These are phyloP conservation scores for Orussus abietinus DNA, from an alignment of 1,140 invertebrate genomes.

Conservation along the genomic window DNA sequence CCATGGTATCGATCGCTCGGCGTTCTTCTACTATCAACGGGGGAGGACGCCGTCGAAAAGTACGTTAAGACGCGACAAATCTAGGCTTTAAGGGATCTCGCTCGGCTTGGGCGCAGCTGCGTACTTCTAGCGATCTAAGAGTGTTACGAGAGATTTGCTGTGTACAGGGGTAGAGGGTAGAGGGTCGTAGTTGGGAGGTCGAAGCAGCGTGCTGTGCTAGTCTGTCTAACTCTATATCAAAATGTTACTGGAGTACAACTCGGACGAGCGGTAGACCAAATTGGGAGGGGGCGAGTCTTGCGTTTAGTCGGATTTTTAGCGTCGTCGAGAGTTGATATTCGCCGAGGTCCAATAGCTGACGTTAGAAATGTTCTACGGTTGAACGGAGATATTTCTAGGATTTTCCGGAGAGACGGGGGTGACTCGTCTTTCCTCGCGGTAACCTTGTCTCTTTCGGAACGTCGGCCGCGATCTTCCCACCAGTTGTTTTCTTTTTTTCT, in stretches of 20 bases:
- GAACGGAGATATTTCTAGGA: too few species aligned
- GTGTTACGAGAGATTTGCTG: constrained; percentile 2
- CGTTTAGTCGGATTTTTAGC: too few species aligned
- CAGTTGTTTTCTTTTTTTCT: constrained; percentile 3
- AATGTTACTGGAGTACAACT: constrained; percentile 12
- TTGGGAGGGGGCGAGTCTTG: too few species aligned
- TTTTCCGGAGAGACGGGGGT: constrained; percentile 13
- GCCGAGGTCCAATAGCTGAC: too few species aligned
- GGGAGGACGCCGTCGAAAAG: too few species aligned
- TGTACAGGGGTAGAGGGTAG: constrained; percentile 11
- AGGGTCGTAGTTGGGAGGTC: background rate
- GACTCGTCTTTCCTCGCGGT: constrained; percentile 12
- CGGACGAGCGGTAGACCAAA: background rate
- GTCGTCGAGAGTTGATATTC: too few species aligned
- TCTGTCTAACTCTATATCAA: constrained; percentile 13
- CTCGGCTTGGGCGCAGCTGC: constrained; percentile 3
- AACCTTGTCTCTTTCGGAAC: constrained; percentile 9
- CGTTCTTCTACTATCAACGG: constrained; percentile 4
- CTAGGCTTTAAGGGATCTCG: constrained; percentile 9
- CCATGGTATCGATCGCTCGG: background rate
- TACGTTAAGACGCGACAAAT: too few species aligned
- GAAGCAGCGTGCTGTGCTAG: constrained; percentile 18
- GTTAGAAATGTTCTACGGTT: too few species aligned
- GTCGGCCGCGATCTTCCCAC: too few species aligned
- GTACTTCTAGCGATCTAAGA: constrained; percentile 10